A percentile compares a stretch with the other conserved stretches of the same genome.
These are phyloP conservation scores for Climacteris rufus DNA, from an alignment of 2,113 vertebrate genomes.

Conservation along the genomic window DNA sequence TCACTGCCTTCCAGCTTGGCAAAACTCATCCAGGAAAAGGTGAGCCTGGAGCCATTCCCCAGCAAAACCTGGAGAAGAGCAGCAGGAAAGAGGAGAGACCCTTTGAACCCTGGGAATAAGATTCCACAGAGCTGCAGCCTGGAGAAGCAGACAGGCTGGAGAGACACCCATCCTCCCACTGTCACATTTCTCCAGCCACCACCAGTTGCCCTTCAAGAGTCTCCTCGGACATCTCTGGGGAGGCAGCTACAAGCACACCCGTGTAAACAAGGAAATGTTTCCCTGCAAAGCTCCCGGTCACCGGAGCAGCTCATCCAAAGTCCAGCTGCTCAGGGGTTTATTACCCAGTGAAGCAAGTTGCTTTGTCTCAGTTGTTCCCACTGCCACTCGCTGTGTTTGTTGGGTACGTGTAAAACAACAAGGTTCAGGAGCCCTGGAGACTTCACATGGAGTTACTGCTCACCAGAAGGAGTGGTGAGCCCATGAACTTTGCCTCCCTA, in stretches of 20 bases:
- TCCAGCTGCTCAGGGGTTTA: constrained; percentile 18
- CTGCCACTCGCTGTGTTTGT: neutral
- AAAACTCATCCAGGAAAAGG: neutral
- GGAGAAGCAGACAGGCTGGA: accelerated
- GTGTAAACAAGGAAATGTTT: neutral
- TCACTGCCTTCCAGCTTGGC: accelerated
- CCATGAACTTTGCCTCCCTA: constrained; percentile 27
- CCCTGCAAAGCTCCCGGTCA: neutral
- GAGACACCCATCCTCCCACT: neutral
- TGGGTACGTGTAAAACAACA: neutral
- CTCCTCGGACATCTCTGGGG: neutral
- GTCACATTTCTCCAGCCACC: neutral
- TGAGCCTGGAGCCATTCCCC: neutral
- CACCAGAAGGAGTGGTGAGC: neutral
- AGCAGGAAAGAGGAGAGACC: neutral
- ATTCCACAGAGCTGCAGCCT: neutral
- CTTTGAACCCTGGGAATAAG: neutral
- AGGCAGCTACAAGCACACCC: neutral
- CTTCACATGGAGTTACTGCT: neutral
- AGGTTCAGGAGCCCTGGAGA: neutral
- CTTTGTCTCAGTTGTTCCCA: neutral
- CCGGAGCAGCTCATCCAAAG: constrained; percentile 31
- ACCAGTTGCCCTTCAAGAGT: neutral
- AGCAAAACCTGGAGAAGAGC: neutral
- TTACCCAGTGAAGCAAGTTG: neutral